Evolutionary conservation across 2,888 invertebrate genomes (phyloP).

Genomic region (Cylindroiulus punctatus): DNA sequence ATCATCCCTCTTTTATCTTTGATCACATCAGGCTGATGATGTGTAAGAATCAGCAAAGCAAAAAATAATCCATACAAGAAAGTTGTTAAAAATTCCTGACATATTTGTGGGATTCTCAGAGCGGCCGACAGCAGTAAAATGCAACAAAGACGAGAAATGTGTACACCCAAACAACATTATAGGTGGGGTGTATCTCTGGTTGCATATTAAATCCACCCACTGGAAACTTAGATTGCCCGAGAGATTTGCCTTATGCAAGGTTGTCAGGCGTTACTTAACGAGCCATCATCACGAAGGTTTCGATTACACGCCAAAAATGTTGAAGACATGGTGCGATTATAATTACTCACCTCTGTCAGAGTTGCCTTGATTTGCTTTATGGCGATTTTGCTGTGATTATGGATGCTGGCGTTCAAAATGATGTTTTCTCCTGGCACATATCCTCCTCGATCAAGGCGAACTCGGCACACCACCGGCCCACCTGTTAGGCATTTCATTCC

Average conservation of each 20-base stretch:
- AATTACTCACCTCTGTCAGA: slow-evolving; percentile 74
- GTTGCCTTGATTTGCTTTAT: slow-evolving; percentile 87
- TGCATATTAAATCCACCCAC: slow-evolving; percentile 16
- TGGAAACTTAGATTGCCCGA: neutral
- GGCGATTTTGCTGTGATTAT: slow-evolving; percentile 85
- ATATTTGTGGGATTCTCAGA: neutral
- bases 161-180: neutral
- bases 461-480: slow-evolving; percentile 86
- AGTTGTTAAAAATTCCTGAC: neutral
- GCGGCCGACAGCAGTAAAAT: neutral
- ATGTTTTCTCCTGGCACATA: slow-evolving; percentile 96
- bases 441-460: slow-evolving; percentile 88
- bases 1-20: neutral
- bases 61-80: neutral
- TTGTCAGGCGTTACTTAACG: slow-evolving; percentile 60
- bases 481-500: slow-evolving; percentile 89
- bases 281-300: neutral
- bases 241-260: slow-evolving; percentile 14
- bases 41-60: neutral
- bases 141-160: neutral
- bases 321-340: neutral
- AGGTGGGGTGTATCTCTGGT: slow-evolving; percentile 1
- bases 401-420: slow-evolving; percentile 83
- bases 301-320: slow-evolving; percentile 14
- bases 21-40: neutral